A percentile compares a stretch with the other conserved stretches of the same genome.
Evolutionary conservation across 2,888 invertebrate genomes (phyloP).

Genomic region (Pediacus dermestoides): DNA sequence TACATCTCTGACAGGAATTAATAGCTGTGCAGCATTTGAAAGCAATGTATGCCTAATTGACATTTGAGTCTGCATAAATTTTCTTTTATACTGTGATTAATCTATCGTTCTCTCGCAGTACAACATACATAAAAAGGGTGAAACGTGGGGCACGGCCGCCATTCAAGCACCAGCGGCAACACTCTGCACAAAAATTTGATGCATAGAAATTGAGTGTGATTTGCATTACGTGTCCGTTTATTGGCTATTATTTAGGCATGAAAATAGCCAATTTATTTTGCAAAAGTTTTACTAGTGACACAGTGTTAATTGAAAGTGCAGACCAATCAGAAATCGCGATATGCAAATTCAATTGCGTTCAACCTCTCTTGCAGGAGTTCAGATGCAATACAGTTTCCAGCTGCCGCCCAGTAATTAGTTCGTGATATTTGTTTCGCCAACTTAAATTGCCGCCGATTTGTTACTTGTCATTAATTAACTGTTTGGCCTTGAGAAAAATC

Average conservation of each 20-base stretch:
- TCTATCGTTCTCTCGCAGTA: slow-evolving; percentile 13
- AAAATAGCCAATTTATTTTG: too few species aligned
- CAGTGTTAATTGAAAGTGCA: slow-evolving; percentile 33
- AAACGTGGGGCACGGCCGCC: slow-evolving; percentile 16
- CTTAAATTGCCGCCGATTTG: slow-evolving; percentile 11
- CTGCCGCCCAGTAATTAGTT: slow-evolving; percentile 14
- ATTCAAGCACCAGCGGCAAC: slow-evolving; percentile 12
- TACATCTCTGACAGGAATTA: slow-evolving; percentile 15
- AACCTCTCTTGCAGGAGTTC: slow-evolving; percentile 19
- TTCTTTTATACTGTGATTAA: slow-evolving; percentile 16
- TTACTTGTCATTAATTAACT: too few species aligned
- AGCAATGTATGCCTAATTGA: slow-evolving; percentile 15
- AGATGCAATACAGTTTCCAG: slow-evolving; percentile 10
- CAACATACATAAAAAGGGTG: slow-evolving; percentile 13
- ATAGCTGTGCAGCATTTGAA: slow-evolving; percentile 14
- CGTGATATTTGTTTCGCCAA: slow-evolving; percentile 11
- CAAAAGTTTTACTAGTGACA: slow-evolving; percentile 15
- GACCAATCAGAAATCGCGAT: slow-evolving; percentile 32
- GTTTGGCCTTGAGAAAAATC: too few species aligned
- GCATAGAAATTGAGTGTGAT: too few species aligned
- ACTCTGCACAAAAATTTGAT: slow-evolving; percentile 9
- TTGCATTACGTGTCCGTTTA: too few species aligned
- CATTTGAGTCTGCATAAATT: slow-evolving; percentile 17
- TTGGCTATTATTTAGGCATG: too few species aligned
- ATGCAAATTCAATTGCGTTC: slow-evolving; percentile 33